Base-by-base conservation (phyloP, 2,797 vertebrate species). In the Miichthys miiuy region DNA sequence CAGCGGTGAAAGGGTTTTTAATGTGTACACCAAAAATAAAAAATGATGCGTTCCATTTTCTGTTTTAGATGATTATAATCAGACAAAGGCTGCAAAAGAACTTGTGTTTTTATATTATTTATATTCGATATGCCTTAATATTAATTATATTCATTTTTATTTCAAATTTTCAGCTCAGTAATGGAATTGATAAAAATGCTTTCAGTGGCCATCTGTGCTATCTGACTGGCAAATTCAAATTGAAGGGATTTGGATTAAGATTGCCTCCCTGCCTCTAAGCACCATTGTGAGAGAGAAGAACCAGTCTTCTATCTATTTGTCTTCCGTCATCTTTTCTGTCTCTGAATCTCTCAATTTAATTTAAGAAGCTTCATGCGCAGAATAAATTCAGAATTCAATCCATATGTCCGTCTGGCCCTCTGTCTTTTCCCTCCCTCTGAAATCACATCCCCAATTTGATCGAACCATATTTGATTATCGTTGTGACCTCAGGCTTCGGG, bases 201-300 rank as follows among this genome's bases (percentile, higher is more conserved):
- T 56, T 44, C 10, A 5, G 10, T 48, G 1, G 14, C 57, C 12
- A 25, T 16, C n/a, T 7, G 2, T 27, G 23, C 17, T 50, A 41
- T 82, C 57, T 41, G 38, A 46, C 34, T 10, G 17, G 65, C 14
- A 48, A 51, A 78, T 73, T 81, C 21, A 81, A 56, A 62, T 50
- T 13, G 48, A 66, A 74, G 23, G 66, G 79, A 67, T 87, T 61
- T 68, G 56, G 67, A 79, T 81, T 68, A 61, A 77, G 62, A 77
- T 75, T 42, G 38, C 1, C 44, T 57, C 18, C n/a, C 54, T 16
- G 34, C 55, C 9, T 56, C 73, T n/a, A 16, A 55, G 20, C 51
- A 30, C 30, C 27, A 10, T 48, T 73, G 42, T 11, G 62, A 61
- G 20, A 60, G 62, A 52, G n/a, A 44, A 44, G 18, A 61, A 47